Conservation (phyloP, 2,797 vertebrate species). For the Anabacerthia variegaticeps region DNA sequence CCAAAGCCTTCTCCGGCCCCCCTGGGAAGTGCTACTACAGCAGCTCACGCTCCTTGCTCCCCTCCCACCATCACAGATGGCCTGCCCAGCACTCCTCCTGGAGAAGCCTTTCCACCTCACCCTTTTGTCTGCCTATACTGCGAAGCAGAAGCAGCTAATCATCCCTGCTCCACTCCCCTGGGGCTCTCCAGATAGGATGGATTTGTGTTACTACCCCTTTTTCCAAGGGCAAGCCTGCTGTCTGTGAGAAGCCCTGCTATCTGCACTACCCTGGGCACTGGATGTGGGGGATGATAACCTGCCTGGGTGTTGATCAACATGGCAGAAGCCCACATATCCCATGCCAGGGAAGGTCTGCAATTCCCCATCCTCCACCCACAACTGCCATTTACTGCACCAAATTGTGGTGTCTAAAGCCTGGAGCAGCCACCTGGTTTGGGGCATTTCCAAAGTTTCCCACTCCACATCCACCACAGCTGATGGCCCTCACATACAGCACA, state of each 20-base stretch:
- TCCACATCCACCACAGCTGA: background rate
- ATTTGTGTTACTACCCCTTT: background rate
- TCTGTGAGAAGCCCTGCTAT: background rate
- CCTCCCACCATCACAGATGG: conserved; percentile 36
- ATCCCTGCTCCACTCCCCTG: background rate
- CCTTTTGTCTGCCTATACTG: background rate
- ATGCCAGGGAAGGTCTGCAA: background rate
- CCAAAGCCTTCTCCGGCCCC: background rate
- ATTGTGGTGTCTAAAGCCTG: background rate
- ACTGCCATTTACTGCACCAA: background rate
- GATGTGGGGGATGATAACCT: background rate
- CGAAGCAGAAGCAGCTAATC: background rate
- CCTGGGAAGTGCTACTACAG: conserved; percentile 50
- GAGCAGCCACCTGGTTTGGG: background rate
- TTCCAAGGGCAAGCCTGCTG: background rate
- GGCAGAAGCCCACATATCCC: background rate
- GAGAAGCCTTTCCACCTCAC: conserved; percentile 9
- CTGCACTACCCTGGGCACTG: background rate
- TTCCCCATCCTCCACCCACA: background rate
- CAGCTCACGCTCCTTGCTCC: background rate
- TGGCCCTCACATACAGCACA: background rate
- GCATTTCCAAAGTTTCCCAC: background rate
- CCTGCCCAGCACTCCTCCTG: conserved; percentile 39
- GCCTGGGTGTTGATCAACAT: background rate
- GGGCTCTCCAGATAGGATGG: background rate